These are phyloP conservation scores for Sylvia atricapilla DNA, from an alignment of 2,113 vertebrate species.

Conservation along the genomic window DNA sequence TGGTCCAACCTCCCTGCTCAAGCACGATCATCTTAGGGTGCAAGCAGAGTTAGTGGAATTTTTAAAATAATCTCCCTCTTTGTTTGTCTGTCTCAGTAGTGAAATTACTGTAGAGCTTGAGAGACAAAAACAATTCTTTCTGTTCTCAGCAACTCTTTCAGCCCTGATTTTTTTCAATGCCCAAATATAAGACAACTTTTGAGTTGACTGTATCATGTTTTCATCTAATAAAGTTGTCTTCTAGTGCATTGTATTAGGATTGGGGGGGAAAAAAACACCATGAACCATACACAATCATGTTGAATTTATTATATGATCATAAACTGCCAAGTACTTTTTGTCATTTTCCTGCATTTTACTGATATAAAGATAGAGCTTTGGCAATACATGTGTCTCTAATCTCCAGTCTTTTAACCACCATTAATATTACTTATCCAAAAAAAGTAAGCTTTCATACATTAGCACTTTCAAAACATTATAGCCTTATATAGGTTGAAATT, in stretches of 20 bases:
- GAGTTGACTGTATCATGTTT: background rate
- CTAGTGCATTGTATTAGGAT: background rate
- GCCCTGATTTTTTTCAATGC: background rate
- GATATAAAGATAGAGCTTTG: background rate
- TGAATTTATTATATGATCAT: background rate
- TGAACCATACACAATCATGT: background rate
- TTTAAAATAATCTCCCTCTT: background rate
- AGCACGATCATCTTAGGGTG: background rate
- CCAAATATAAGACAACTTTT: background rate
- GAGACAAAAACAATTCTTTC: background rate
- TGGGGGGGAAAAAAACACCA: accelerated
- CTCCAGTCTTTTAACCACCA: background rate
- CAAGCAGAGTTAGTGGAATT: background rate
- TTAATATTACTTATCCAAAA: background rate
- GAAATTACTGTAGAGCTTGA: background rate
- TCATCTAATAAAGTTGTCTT: background rate
- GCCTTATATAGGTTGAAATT: background rate
- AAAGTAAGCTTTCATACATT: background rate
- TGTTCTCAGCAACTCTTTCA: background rate
- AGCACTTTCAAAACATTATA: background rate
- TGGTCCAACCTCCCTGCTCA: background rate
- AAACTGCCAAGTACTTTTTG: background rate
- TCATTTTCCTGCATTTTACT: background rate
- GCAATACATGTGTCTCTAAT: background rate
- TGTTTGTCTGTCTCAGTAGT: background rate